A percentile compares a stretch with the other conserved stretches of the same genome.
These are phyloP conservation scores for Stylophora pistillata DNA, from an alignment of 64 coral and sea anemone genomes.

Conservation along the genomic window DNA sequence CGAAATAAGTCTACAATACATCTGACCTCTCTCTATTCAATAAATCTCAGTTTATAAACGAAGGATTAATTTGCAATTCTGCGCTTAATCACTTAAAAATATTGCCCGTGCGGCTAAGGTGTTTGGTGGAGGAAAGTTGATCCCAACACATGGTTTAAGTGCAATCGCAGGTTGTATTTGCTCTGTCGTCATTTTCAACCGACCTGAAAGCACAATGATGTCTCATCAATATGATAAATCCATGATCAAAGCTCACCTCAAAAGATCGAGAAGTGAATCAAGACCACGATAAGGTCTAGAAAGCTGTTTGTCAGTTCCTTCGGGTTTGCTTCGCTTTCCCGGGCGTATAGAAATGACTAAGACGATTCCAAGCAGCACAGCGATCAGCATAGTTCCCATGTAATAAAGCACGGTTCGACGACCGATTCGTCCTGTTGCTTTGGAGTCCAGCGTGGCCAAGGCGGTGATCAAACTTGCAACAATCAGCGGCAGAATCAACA, in stretches of 20 bases:
- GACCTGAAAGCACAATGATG: no score
- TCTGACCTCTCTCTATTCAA: no score
- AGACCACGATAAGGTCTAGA: slow-evolving; percentile 47
- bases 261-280: slow-evolving; percentile 71
- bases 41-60: no score
- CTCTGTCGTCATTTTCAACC: no score
- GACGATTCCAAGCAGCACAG: slow-evolving; percentile 73
- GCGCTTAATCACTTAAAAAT: no score
- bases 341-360: slow-evolving; percentile 62
- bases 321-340: slow-evolving; percentile 55
- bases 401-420: slow-evolving; percentile 79
- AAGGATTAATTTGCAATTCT: no score
- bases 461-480: slow-evolving; percentile 72
- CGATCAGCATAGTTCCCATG: slow-evolving; percentile 65
- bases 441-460: slow-evolving; percentile 60
- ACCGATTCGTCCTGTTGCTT: slow-evolving; percentile 73
- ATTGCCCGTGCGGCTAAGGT: no score
- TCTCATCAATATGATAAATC: no score
- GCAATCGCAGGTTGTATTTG: no score
- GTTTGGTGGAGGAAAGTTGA: no score
- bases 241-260: slow-evolving; percentile 16
- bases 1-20: no score
- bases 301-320: not conserved
- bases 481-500: slow-evolving; percentile 72
- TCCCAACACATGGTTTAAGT: no score